Base-by-base conservation (phyloP, 2,797 vertebrate species). In the Leptatherina wallacei region DNA sequence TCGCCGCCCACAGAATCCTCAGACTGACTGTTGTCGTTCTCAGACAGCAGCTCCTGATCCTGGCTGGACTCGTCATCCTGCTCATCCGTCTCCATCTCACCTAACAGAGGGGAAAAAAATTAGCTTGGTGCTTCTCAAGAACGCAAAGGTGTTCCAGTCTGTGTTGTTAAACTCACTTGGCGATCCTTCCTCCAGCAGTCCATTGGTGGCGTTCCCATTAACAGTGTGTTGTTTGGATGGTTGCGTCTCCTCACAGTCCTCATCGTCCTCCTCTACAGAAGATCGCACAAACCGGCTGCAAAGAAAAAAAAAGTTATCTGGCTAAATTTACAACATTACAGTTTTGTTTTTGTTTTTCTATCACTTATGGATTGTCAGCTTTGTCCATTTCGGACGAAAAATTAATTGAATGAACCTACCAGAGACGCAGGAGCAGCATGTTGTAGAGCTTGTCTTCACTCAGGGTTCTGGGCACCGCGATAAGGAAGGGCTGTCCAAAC, bases 81-180 rank as follows among this genome's bases (percentile, higher is more conserved):
- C 78, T 99, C 98, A 71, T 99, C 98, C 0, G 97, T 99, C 91
- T 99, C 98, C 98, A 98, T 99, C 93, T 99, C 97, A 88, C 97
- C 98, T 99, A 79, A 6, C 40, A 57, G 54, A 38, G 12, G 33
- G 60, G 42, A 8, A 5, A 44, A 7, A 44, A 0, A 49, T 29
- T 35, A 22, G 0, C 0, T 11, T 13, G 40, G n/a, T 13, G 32
- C 35, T 56, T 55, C 11, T 40, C n/a, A 29, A 59, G 12, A 24
- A 22, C 10, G 59, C 36, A 35, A 11, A 40, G 18, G 18, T n/a
- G 8, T 47, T 20, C 18, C 40, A 18, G 18, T 47, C 6, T 7
- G 18, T n/a, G 6, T 6, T 20, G 42, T 47, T 18, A 64, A 56
- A 84, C 89, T 92, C 74, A 99, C 98, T 98, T 83, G 97, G 97